phyloP scores from a whole-genome alignment of 2,888 invertebrate genomes.

The Drosophila dives region DNA sequence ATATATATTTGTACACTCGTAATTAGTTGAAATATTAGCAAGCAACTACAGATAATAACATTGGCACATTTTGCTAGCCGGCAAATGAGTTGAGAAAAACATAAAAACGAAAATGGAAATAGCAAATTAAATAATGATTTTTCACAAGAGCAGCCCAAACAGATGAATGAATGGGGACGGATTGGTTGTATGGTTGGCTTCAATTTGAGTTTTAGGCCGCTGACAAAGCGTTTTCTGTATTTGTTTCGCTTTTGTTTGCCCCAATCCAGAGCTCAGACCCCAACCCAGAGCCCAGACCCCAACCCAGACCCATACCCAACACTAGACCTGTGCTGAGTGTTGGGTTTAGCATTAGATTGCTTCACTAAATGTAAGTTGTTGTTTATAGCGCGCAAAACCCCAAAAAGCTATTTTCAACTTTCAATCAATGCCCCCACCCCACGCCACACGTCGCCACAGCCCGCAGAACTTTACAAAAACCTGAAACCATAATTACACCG shows the following conservation, averaged over 20 bases:
- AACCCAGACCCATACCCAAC: background rate
- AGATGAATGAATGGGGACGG: constrained; percentile 24
- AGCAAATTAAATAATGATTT: constrained; percentile 63
- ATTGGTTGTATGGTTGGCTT: background rate
- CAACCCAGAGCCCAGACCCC: background rate
- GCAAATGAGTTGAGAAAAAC: constrained; percentile 1
- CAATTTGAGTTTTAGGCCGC: constrained; percentile 38
- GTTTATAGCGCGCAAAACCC: constrained; percentile 39
- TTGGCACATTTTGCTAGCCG: constrained; percentile 67
- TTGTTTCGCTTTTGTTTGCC: constrained; percentile 36
- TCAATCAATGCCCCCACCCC: constrained; percentile 58
- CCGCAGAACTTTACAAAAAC: background rate
- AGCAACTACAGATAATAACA: constrained; percentile 52
- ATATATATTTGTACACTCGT: background rate
- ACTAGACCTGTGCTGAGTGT: constrained; percentile 18
- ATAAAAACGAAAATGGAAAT: constrained; percentile 34
- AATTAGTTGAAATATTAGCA: constrained; percentile 35
- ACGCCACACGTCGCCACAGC: background rate
- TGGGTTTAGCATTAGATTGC: constrained; percentile 63
- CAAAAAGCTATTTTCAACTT: constrained; percentile 74
- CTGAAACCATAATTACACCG: constrained; percentile 64
- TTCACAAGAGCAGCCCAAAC: constrained; percentile 48
- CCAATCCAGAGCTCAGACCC: constrained; percentile 2
- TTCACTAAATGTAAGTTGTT: constrained; percentile 55
- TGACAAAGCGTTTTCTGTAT: constrained; percentile 67